A percentile compares a stretch with the other conserved stretches of the same genome.
phyloP scores from a whole-genome alignment of 2,797 vertebrate species.

The Crax fasciolata region DNA sequence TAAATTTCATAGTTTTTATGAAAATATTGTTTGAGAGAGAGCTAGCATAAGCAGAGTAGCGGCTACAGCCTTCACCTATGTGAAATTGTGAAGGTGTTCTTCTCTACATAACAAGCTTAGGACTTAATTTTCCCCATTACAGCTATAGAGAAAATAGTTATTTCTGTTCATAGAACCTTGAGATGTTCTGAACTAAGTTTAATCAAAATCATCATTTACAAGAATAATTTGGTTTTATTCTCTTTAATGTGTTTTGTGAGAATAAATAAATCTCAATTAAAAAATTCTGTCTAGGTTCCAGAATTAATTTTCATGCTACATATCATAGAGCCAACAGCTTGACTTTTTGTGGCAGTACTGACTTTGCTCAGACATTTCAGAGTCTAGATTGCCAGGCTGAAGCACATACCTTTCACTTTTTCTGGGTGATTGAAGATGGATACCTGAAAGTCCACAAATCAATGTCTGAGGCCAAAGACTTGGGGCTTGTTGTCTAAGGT shows the following conservation, averaged over 20 bases:
- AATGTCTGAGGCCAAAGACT: background rate
- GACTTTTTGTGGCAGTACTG: background rate
- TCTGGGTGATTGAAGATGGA: background rate
- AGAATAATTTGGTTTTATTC: background rate
- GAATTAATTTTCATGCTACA: background rate
- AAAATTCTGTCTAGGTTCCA: background rate
- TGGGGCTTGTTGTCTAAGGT: background rate
- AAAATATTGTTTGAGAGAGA: background rate
- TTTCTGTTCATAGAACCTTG: background rate
- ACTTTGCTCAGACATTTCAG: background rate
- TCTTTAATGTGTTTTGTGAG: background rate
- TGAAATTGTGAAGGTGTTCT: background rate
- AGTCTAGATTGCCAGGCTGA: background rate
- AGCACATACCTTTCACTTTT: fast-evolving
- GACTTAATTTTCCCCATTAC: background rate
- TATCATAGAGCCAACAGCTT: background rate
- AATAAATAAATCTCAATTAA: background rate
- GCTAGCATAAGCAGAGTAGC: background rate
- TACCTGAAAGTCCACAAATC: background rate
- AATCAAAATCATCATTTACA: background rate
- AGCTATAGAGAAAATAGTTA: background rate
- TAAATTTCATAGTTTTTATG: background rate
- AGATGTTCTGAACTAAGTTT: background rate
- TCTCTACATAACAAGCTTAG: background rate
- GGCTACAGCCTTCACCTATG: background rate